These are phyloP conservation scores for Acheta domesticus DNA, from an alignment of 2,888 invertebrate genomes.

Conservation along the genomic window DNA sequence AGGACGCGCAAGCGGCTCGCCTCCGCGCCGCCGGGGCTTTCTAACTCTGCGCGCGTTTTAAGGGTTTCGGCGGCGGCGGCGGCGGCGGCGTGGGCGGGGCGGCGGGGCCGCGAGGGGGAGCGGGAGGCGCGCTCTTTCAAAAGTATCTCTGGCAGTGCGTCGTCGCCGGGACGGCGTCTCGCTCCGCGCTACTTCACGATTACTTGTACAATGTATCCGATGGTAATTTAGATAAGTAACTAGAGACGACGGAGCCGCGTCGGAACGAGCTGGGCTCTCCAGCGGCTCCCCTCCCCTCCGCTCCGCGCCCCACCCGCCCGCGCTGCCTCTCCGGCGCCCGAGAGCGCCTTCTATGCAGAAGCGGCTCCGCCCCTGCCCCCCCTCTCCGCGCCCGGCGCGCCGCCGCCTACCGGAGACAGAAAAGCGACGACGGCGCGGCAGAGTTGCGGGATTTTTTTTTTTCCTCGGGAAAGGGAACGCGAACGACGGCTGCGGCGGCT, in stretches of 20 bases:
- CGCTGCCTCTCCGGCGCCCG: not conserved
- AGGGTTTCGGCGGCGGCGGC: not conserved
- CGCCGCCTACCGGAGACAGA: not conserved
- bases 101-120: not conserved
- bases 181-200: not conserved
- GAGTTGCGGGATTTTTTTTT: not conserved
- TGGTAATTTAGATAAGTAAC: constrained; percentile 18
- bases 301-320: not conserved
- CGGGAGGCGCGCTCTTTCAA: not conserved
- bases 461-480: not conserved
- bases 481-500: not conserved
- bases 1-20: not conserved
- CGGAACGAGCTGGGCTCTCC: not conserved
- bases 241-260: not conserved
- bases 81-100: not conserved
- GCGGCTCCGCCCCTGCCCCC: not conserved
- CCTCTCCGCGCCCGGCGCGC: not conserved
- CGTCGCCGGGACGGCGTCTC: not conserved
- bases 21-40: not conserved
- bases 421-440: not conserved
- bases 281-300: not conserved
- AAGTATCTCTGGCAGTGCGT: not conserved
- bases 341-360: not conserved
- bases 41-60: constrained; percentile 18
- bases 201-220: constrained; percentile 2